These are phyloP conservation scores for Crotophaga sulcirostris DNA, from an alignment of 2,113 vertebrate species.

Conservation along the genomic window DNA sequence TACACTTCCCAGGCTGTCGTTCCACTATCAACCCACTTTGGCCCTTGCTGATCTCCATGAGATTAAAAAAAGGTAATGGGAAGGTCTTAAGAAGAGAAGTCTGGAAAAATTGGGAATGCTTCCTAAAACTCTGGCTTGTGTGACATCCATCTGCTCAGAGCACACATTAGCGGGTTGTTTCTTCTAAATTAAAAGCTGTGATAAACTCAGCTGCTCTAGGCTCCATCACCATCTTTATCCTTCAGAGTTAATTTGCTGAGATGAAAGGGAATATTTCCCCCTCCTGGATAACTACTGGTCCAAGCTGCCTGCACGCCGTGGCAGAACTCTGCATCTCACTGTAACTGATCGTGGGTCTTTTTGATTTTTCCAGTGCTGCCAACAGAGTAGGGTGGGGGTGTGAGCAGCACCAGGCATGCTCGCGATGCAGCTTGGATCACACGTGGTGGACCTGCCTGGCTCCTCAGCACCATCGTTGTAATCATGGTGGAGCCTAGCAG, in stretches of 20 bases:
- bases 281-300: neutral
- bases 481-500: neutral
- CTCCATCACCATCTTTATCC: neutral
- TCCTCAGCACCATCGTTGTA: accelerated
- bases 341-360: accelerated
- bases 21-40: neutral
- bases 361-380: neutral
- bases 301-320: neutral
- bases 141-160: constrained; percentile 12
- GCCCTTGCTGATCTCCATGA: neutral
- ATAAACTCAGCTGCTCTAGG: neutral
- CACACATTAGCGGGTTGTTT: neutral
- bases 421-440: neutral
- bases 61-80: neutral
- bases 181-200: constrained; percentile 16
- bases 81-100: neutral
- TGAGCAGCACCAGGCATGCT: accelerated
- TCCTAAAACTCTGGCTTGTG: neutral
- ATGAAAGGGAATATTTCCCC: neutral
- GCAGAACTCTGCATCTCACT: neutral
- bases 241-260: neutral
- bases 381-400: accelerated
- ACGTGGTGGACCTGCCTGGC: accelerated
- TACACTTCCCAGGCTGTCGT: neutral
- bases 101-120: neutral